phyloP scores from a whole-genome alignment of 2,888 invertebrate species.

The Drosophila sordidula region DNA sequence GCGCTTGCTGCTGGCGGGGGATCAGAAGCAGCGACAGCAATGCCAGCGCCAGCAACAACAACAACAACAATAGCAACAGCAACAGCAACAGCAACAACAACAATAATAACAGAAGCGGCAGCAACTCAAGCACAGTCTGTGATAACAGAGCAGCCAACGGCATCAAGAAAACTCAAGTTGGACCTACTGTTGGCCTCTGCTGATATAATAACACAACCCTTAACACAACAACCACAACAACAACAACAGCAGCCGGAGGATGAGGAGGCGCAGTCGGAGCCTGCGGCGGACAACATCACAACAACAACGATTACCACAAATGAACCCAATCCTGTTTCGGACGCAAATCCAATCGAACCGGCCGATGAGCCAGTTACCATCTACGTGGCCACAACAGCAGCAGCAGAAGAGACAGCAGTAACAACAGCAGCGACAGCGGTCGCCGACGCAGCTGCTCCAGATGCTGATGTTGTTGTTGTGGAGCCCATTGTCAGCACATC shows the following conservation, averaged over 20 bases:
- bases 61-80: constrained; percentile 22
- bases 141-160: constrained; percentile 85
- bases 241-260: constrained; percentile 16
- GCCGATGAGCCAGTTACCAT: constrained; percentile 45
- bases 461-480: constrained; percentile 26
- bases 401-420: constrained; percentile 10
- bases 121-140: constrained; percentile 82
- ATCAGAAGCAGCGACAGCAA: constrained; percentile 16
- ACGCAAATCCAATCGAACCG: constrained; percentile 31
- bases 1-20: constrained; percentile 35
- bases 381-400: constrained; percentile 32
- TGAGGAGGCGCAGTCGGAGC: constrained; percentile 22
- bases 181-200: constrained; percentile 82
- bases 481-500: constrained; percentile 49
- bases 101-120: constrained; percentile 20
- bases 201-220: constrained; percentile 70
- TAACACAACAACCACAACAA: constrained; percentile 55
- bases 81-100: constrained; percentile 10
- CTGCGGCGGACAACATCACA: constrained; percentile 39
- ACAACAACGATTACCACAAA: constrained; percentile 26
- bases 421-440: constrained; percentile 22
- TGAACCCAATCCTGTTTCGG: constrained; percentile 28
- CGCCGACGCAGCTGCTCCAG: constrained; percentile 1
- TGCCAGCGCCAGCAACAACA: constrained; percentile 13
- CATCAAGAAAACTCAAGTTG: constrained; percentile 81